Evolutionary conservation across 2,797 vertebrate genomes (phyloP).

Genomic region (Platyrinchus mystaceus): DNA sequence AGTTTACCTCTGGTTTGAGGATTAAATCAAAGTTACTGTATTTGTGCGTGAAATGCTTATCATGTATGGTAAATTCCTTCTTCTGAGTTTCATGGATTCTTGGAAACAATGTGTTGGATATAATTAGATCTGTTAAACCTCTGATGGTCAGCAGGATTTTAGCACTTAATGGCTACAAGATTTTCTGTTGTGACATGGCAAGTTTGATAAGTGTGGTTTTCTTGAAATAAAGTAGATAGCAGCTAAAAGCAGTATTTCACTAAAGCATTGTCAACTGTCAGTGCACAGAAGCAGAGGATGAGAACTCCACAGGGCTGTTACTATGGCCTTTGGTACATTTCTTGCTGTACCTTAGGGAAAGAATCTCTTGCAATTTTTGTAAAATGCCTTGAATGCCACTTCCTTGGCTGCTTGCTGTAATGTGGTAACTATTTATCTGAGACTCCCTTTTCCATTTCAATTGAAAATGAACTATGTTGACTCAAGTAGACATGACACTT

Average conservation of each 20-base stretch:
- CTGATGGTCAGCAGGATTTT: neutral
- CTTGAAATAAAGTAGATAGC: neutral
- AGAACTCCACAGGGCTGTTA: neutral
- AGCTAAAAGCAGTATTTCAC: neutral
- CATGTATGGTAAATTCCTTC: neutral
- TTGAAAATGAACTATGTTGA: neutral
- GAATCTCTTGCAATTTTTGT: neutral
- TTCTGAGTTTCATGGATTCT: neutral
- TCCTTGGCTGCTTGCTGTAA: neutral
- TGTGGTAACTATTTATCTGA: neutral
- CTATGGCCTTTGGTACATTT: neutral
- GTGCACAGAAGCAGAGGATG: neutral
- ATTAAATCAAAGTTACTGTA: neutral
- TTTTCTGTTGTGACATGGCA: neutral
- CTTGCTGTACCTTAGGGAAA: neutral
- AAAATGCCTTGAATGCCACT: neutral
- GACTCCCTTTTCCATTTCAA: neutral
- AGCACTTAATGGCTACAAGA: neutral
- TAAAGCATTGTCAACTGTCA: neutral
- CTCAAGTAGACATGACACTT: neutral
- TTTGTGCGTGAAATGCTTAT: neutral
- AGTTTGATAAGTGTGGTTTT: neutral
- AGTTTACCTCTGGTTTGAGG: constrained; percentile 55
- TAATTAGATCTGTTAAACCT: neutral
- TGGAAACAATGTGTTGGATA: neutral